Evolutionary conservation across 2,113 vertebrate species (phyloP).

Genomic region (Cryptomyrus ogoouensis): DNA sequence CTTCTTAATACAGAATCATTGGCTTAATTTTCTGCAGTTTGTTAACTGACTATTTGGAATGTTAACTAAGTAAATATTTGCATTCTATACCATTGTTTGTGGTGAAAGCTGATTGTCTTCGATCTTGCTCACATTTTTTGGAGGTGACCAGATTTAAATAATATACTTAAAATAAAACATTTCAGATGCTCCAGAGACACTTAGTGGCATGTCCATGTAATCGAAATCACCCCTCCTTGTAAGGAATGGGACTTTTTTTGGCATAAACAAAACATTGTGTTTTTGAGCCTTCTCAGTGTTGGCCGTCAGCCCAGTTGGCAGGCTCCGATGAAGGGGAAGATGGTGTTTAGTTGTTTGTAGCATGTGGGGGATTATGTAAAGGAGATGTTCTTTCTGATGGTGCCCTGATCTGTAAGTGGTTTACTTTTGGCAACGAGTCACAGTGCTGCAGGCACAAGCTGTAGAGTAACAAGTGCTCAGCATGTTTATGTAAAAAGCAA

Average conservation of each 20-base stretch:
- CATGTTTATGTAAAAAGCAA: neutral
- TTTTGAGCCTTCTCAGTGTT: conserved; percentile 37
- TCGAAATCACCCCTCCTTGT: neutral
- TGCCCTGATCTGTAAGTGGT: neutral
- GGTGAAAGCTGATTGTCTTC: neutral
- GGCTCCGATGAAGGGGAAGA: conserved; percentile 17
- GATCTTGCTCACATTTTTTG: neutral
- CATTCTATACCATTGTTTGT: neutral
- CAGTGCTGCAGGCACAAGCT: neutral
- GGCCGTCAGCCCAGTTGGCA: conserved; percentile 27
- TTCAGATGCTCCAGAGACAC: conserved; percentile 16
- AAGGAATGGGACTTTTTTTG: conserved; percentile 36
- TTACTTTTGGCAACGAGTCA: neutral
- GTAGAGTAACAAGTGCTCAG: neutral
- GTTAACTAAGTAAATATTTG: neutral
- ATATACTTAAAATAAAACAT: neutral
- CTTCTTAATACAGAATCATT: neutral
- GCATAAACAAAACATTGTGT: conserved; percentile 41
- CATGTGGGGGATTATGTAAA: neutral
- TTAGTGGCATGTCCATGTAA: neutral
- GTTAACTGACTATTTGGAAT: neutral
- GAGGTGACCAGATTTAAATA: neutral
- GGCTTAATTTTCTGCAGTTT: neutral
- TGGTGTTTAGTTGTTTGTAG: conserved; percentile 26
- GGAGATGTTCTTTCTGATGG: neutral